Percentiles rank a stretch among this genome's conserved stretches.
Evolutionary conservation across 2,113 vertebrate genomes (phyloP).

Genomic region (Dromiciops gliroides): DNA sequence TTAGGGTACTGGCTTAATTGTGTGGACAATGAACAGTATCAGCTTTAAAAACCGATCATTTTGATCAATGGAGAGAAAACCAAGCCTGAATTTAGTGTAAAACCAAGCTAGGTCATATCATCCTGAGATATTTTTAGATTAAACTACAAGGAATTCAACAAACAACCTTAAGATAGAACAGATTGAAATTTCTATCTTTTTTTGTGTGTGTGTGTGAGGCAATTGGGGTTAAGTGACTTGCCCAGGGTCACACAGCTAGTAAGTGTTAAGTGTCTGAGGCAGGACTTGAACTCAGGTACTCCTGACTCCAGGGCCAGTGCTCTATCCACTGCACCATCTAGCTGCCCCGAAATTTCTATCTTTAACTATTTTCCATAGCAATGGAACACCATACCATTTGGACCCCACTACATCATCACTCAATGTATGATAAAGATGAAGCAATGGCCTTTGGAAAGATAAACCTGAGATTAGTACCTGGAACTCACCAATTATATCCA

Average conservation of each 20-base stretch:
- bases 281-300: too few species aligned
- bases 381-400: not conserved
- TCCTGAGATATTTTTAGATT: not conserved
- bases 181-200: not conserved
- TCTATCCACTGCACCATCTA: too few species aligned
- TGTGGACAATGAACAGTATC: not conserved
- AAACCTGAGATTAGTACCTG: not conserved
- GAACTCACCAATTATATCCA: not conserved
- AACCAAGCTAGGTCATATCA: not conserved
- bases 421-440: not conserved
- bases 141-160: not conserved
- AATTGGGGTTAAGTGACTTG: too few species aligned
- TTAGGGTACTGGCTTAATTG: not conserved
- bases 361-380: not conserved
- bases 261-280: too few species aligned
- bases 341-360: not conserved
- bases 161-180: not conserved
- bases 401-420: not conserved
- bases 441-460: not conserved
- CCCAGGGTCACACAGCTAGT: too few species aligned
- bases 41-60: not conserved
- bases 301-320: too few species aligned
- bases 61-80: not conserved
- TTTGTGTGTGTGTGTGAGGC: too few species aligned
- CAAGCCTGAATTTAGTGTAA: not conserved